Conservation (phyloP, 2,797 vertebrate genomes). For the Molossus alvarezi region DNA sequence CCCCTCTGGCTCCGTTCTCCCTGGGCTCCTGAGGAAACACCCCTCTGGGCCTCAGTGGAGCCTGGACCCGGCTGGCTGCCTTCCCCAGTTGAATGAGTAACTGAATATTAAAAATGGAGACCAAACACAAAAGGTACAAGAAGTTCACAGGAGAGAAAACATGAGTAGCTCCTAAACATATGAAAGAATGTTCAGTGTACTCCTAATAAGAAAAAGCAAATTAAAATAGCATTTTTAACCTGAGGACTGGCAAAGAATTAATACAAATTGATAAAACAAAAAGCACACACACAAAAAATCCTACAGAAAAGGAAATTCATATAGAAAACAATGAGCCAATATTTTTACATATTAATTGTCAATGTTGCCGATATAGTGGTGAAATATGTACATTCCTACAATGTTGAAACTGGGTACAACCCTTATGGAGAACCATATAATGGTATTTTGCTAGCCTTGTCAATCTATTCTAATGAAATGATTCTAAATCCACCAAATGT, state of each 20-base stretch:
- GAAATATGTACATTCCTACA: neutral
- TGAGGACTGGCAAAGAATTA: neutral
- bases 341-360: neutral
- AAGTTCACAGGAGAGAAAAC: neutral
- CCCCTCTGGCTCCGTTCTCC: neutral
- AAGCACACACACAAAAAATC: neutral
- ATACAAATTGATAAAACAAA: neutral
- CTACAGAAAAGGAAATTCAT: neutral
- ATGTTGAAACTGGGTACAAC: neutral
- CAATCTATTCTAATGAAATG: neutral
- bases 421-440: neutral
- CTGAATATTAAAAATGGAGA: neutral
- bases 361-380: neutral
- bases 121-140: neutral
- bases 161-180: neutral
- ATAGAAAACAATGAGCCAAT: neutral
- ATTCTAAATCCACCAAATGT: constrained; percentile 21
- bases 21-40: neutral
- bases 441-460: neutral
- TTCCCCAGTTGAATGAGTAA: neutral
- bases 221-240: constrained; percentile 45
- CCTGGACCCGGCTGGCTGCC: fast-evolving
- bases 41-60: fast-evolving
- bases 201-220: neutral
- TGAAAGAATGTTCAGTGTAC: neutral